Base-by-base conservation (phyloP, 2,888 invertebrate genomes). In the Tetanocera ferruginea region DNA sequence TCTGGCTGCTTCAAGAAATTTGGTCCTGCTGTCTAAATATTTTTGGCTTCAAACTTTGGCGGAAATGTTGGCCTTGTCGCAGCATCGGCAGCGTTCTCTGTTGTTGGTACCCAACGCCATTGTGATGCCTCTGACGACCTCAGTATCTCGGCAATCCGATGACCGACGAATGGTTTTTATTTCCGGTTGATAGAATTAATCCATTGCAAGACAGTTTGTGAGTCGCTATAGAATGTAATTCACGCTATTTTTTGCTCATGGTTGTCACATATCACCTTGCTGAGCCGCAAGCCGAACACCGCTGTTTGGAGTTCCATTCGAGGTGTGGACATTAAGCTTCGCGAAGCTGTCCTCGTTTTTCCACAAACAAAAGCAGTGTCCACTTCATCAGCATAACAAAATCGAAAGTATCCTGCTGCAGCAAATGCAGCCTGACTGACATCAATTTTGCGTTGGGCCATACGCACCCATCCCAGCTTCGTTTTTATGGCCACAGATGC, bases 111-210 rank as follows among this genome's bases (percentile, higher is more conserved):
- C 72, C 83, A 85, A n/a, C 77, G 76, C 83, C 84, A 85, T 31
- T 84, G 80, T 19, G 78, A 76, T 34, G 78, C 60, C 2, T 77
- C 17, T 5, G 81, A 72, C n/a, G 62, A 52, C 2, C 76, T 51
- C 3, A 78, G 79, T 19, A 83, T 83, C 67, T 85, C 83, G 0
- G 79, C 81, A 11, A 85, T 80, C 11, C 84, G 76, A 70, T 82
- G 80, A 0, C 81, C 81, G 2, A 83, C 83, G 51, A 82, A 85
- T 5, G 82, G 77, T 77, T 82, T 83, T 37, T 70, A 83, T n/a
- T 71, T 80, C 31, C 81, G 66, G n/a, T 79, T 37, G 0, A 76
- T 11, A n/a, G 80, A 80, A 19, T 76, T 25, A 11, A 81, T 77
- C 81, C 81, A 82, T 9, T 55, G 52, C 9, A 82, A 57, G 2